Conservation (phyloP, 2,888 invertebrate species). For the Gisinianus flammeolus region DNA sequence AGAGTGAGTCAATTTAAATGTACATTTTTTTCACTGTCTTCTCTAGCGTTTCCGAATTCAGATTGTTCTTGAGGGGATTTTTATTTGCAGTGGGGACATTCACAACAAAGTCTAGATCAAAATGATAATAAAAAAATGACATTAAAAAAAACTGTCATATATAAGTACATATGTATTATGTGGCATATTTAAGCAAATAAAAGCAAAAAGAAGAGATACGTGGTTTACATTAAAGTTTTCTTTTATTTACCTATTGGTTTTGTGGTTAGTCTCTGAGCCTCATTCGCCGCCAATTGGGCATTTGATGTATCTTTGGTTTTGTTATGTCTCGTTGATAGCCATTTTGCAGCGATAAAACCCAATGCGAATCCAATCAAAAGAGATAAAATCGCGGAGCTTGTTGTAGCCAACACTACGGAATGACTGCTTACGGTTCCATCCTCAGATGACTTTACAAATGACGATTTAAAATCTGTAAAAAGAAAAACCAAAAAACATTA, state of each 20-base stretch:
- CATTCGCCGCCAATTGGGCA: slow-evolving; percentile 54
- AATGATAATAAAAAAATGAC: no score
- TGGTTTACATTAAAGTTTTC: no score
- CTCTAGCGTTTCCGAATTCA: slow-evolving; percentile 57
- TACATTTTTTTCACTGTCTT: slow-evolving; percentile 58
- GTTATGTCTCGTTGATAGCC: slow-evolving; percentile 47
- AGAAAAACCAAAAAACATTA: slow-evolving; percentile 25
- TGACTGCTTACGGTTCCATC: slow-evolving; percentile 46
- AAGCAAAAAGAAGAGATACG: no score
- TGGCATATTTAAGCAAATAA: no score
- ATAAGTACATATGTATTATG: no score
- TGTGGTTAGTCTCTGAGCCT: slow-evolving; percentile 56
- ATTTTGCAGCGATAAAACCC: slow-evolving; percentile 52
- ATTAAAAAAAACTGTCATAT: no score
- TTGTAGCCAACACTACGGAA: slow-evolving; percentile 54
- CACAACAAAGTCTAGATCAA: slow-evolving; percentile 55
- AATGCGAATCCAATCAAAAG: slow-evolving; percentile 54
- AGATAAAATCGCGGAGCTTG: slow-evolving; percentile 51
- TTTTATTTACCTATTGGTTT: no score
- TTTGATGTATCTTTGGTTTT: slow-evolving; percentile 51
- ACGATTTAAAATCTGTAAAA: slow-evolving; percentile 49
- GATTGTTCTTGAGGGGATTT: slow-evolving; percentile 54
- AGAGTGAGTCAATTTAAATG: slow-evolving; percentile 43
- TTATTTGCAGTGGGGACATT: slow-evolving; percentile 52
- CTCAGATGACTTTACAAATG: slow-evolving; percentile 40